A percentile compares a stretch with the other conserved stretches of the same genome.
These are phyloP conservation scores for Dryocosmus kuriphilus DNA, from an alignment of 2,888 invertebrate species.

Conservation along the genomic window DNA sequence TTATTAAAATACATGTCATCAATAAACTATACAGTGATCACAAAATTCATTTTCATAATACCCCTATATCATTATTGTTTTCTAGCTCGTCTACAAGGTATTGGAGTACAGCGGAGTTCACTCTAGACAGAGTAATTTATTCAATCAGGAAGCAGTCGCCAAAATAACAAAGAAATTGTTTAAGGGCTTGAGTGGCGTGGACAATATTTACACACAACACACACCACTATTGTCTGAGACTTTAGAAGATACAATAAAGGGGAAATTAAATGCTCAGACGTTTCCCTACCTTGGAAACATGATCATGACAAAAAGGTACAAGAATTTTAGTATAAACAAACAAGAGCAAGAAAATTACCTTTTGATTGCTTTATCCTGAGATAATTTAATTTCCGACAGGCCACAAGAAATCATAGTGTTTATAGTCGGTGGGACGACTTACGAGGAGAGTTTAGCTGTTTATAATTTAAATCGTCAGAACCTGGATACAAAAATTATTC, in stretches of 20 bases:
- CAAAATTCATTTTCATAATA: slow-evolving; percentile 14
- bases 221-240: slow-evolving; percentile 94
- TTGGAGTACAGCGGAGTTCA: slow-evolving; percentile 92
- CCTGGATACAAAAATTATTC: slow-evolving; percentile 86
- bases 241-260: slow-evolving; percentile 93
- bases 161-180: slow-evolving; percentile 94
- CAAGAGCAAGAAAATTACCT: slow-evolving; percentile 3
- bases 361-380: slow-evolving; percentile 36
- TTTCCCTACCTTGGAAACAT: slow-evolving; percentile 89
- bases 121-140: slow-evolving; percentile 89
- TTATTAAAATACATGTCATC: slow-evolving; percentile 15
- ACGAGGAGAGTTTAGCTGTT: slow-evolving; percentile 94
- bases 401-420: slow-evolving; percentile 97
- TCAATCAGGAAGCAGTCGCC: slow-evolving; percentile 89
- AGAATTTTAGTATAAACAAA: slow-evolving; percentile 32
- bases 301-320: slow-evolving; percentile 78
- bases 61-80: slow-evolving; percentile 37
- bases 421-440: slow-evolving; percentile 96
- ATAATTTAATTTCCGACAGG: slow-evolving; percentile 74
- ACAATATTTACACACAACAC: slow-evolving; percentile 99
- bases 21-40: slow-evolving; percentile 4
- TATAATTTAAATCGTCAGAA: slow-evolving; percentile 89
- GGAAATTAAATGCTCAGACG: slow-evolving; percentile 90
- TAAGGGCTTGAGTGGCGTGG: slow-evolving; percentile 96
- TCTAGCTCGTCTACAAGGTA: slow-evolving; percentile 82